These are phyloP conservation scores for Tipula unca DNA, from an alignment of 2,888 invertebrate species.

Conservation along the genomic window DNA sequence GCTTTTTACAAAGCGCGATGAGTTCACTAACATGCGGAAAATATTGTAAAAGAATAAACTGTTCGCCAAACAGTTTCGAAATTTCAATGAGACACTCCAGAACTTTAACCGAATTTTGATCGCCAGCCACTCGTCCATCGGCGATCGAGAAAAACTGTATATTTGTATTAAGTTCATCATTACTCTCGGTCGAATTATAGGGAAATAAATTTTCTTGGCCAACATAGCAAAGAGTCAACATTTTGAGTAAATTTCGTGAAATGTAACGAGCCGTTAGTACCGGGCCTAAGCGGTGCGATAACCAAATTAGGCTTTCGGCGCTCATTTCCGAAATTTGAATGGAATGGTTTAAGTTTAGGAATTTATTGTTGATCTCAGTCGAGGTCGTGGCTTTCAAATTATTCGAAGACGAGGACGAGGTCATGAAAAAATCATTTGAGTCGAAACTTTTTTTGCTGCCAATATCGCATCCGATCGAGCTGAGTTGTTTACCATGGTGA, in stretches of 20 bases:
- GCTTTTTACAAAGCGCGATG: constrained; percentile 68
- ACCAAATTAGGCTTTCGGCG: constrained; percentile 80
- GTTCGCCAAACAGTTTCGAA: constrained; percentile 74
- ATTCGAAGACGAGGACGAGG: constrained; percentile 30
- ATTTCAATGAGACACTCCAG: constrained; percentile 83
- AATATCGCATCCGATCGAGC: constrained; percentile 53
- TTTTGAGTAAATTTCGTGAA: constrained; percentile 82
- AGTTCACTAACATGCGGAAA: constrained; percentile 83
- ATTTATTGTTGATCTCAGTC: constrained; percentile 22
- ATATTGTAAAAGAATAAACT: constrained; percentile 80
- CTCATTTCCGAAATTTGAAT: constrained; percentile 70
- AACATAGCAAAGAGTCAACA: constrained; percentile 89
- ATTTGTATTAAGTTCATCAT: constrained; percentile 32
- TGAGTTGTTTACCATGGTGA: constrained; percentile 43
- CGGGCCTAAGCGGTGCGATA: constrained; percentile 88
- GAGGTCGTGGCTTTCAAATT: constrained; percentile 25
- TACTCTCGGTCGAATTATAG: constrained; percentile 37
- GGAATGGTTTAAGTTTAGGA: constrained; percentile 29
- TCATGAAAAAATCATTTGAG: constrained; percentile 36
- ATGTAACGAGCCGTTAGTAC: constrained; percentile 86
- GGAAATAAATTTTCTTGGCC: constrained; percentile 66
- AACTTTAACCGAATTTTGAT: constrained; percentile 77
- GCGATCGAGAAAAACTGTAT: constrained; percentile 55
- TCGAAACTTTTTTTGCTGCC: constrained; percentile 51
- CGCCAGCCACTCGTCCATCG: constrained; percentile 61